These are phyloP conservation scores for Balaenoptera acutorostrata DNA, from an alignment of 2,113 vertebrate genomes.

Conservation along the genomic window DNA sequence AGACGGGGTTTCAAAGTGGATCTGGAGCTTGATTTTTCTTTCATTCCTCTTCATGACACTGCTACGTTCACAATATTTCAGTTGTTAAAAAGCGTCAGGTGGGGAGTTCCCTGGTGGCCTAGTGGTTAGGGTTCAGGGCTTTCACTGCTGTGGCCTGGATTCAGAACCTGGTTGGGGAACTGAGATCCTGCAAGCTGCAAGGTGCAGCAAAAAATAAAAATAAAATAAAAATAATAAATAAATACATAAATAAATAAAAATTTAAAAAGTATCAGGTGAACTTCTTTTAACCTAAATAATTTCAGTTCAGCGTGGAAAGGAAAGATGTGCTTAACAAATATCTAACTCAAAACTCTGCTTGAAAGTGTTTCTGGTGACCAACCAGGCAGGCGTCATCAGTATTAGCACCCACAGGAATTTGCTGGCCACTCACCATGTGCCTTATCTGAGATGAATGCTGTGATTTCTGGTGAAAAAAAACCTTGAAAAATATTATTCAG, in stretches of 20 bases:
- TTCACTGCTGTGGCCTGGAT: no score
- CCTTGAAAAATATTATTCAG: background rate
- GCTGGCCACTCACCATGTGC: background rate
- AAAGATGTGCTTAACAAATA: background rate
- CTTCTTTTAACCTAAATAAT: background rate
- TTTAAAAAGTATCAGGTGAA: background rate
- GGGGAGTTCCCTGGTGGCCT: no score
- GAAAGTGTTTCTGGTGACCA: background rate
- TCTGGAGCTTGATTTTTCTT: background rate
- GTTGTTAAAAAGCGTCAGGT: no score
- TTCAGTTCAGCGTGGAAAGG: background rate
- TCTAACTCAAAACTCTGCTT: background rate
- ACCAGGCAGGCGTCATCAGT: background rate
- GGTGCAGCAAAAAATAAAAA: no score
- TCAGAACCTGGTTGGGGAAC: no score
- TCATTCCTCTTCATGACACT: background rate
- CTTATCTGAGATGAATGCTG: background rate
- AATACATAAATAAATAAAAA: no score
- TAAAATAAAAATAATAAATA: no score
- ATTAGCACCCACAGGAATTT: background rate
- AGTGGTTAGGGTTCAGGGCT: no score
- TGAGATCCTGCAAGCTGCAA: no score
- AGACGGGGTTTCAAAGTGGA: background rate
- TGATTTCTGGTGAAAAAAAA: background rate
- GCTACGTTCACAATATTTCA: background rate